Percentiles rank a stretch among this genome's conserved stretches.
Evolutionary conservation across 2,113 vertebrate species (phyloP).

Genomic region (Corythornis madagascariensis): DNA sequence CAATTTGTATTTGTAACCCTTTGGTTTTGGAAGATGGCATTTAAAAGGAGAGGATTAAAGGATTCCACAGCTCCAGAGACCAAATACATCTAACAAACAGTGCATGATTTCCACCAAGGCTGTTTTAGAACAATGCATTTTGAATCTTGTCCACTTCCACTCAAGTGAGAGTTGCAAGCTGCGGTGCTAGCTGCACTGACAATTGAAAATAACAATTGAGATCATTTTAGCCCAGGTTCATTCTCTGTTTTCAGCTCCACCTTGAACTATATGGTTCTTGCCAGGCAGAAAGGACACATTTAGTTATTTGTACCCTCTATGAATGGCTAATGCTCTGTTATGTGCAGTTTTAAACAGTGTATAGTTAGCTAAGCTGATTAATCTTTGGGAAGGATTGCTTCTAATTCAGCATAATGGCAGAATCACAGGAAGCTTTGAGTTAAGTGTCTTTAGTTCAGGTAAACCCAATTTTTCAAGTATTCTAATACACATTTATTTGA

Average conservation of each 20-base stretch:
- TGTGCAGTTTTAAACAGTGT: neutral
- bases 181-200: constrained; percentile 12
- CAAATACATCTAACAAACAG: neutral
- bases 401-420: neutral
- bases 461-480: neutral
- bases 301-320: neutral
- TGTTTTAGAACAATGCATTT: neutral
- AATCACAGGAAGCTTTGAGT: neutral
- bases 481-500: neutral
- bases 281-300: constrained; percentile 17
- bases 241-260: constrained; percentile 30
- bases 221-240: neutral
- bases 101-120: constrained; percentile 5
- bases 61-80: constrained; percentile 20
- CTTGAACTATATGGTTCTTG: neutral
- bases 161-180: neutral
- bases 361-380: constrained; percentile 4
- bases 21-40: constrained; percentile 25
- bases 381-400: neutral
- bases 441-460: neutral
- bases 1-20: constrained; percentile 44
- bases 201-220: constrained; percentile 29
- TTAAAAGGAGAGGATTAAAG: constrained; percentile 41
- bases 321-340: neutral
- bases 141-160: neutral